phyloP scores from a whole-genome alignment of 2,888 invertebrate genomes.

The Lithophane leautieri region DNA sequence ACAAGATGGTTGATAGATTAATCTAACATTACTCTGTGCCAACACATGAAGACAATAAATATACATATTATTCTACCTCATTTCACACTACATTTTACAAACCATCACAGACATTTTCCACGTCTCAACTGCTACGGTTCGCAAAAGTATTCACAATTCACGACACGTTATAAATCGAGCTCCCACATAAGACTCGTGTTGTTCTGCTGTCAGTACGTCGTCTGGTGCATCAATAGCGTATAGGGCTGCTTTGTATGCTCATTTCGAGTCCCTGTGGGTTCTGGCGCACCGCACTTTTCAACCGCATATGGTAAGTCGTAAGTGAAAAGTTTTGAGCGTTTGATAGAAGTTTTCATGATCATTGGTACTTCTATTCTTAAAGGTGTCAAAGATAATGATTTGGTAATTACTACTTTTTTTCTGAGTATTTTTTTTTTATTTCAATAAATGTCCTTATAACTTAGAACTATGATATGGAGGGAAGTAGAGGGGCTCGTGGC shows the following conservation, averaged over 20 bases:
- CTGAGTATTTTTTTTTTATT: too few relatives aligned
- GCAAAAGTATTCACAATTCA: conserved; percentile 32
- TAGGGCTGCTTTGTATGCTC: conserved; percentile 75
- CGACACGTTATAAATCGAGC: conserved; percentile 28
- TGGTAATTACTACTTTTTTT: too few relatives aligned
- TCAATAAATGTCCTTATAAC: too few relatives aligned
- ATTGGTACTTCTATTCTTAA: too few relatives aligned
- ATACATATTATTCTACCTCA: too few relatives aligned
- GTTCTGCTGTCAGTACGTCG: conserved; percentile 62
- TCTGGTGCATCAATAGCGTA: conserved; percentile 74
- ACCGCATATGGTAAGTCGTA: conserved; percentile 49
- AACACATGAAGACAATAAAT: too few relatives aligned
- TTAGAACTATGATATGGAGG: too few relatives aligned
- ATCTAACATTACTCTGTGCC: too few relatives aligned
- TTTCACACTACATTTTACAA: neutral
- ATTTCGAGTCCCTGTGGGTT: conserved; percentile 72
- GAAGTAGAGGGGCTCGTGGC: too few relatives aligned
- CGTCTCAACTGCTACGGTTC: neutral
- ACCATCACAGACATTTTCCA: neutral
- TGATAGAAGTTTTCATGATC: neutral
- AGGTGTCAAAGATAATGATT: too few relatives aligned
- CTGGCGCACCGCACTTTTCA: conserved; percentile 73
- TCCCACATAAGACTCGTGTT: conserved; percentile 18
- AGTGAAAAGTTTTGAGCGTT: conserved; percentile 11
- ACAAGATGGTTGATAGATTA: neutral